phyloP scores from a whole-genome alignment of 2,888 invertebrate species.

The Exocentrus adspersus region DNA sequence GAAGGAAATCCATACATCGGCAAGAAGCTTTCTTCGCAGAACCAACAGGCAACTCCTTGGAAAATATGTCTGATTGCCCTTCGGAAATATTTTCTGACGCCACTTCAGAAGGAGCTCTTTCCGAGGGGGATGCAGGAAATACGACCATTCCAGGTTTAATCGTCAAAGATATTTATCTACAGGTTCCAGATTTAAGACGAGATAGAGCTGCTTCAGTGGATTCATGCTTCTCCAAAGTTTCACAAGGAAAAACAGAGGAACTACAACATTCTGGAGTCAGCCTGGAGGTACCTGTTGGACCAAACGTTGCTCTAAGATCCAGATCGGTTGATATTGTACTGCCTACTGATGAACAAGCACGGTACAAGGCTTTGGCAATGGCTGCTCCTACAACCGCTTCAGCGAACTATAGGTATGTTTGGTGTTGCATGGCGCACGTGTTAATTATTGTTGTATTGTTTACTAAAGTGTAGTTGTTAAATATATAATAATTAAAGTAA shows the following conservation, averaged over 20 bases:
- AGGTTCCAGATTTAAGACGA: constrained; percentile 84
- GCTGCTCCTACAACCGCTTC: constrained; percentile 66
- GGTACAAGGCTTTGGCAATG: constrained; percentile 84
- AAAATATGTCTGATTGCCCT: constrained; percentile 70
- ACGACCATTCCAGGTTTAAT: constrained; percentile 57
- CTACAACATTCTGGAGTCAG: constrained; percentile 71
- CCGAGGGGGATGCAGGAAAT: constrained; percentile 51
- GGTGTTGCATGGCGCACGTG: constrained; percentile 44
- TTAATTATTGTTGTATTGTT: background rate
- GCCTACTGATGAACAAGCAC: constrained; percentile 85
- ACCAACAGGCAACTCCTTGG: constrained; percentile 71
- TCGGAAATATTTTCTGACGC: constrained; percentile 62
- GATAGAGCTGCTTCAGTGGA: constrained; percentile 90
- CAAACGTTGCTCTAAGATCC: constrained; percentile 74
- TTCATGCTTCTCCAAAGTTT: constrained; percentile 84
- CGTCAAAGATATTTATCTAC: constrained; percentile 62
- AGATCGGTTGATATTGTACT: constrained; percentile 89
- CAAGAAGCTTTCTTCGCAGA: constrained; percentile 86
- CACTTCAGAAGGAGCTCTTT: constrained; percentile 56
- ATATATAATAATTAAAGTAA: too few relatives aligned
- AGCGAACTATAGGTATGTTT: constrained; percentile 51
- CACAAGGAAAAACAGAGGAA: constrained; percentile 77
- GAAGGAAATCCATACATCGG: constrained; percentile 80
- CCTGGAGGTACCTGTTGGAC: constrained; percentile 76
- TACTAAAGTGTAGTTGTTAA: background rate